Evolutionary conservation across 1,140 invertebrate species (phyloP).

Genomic region (Trichonephila clavipes): DNA sequence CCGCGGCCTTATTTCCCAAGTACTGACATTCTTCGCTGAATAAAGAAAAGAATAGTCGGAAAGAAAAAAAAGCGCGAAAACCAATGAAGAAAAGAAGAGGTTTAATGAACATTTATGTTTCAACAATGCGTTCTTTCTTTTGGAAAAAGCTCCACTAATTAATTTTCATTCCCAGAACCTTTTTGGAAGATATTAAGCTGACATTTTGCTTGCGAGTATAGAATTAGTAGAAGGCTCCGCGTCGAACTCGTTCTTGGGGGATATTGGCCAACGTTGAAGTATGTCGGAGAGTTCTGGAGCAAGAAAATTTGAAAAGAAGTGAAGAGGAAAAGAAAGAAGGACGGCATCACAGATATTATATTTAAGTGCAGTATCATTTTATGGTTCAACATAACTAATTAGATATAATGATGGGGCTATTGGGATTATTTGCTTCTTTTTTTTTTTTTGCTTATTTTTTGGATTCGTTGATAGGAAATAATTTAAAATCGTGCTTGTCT

Average conservation of each 20-base stretch:
- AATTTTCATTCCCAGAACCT: conserved; percentile 17
- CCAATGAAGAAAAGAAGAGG: background rate
- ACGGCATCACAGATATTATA: background rate
- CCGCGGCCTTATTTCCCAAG: background rate
- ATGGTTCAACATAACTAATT: background rate
- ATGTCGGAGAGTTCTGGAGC: background rate
- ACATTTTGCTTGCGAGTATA: conserved; percentile 1
- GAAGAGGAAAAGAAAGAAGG: background rate
- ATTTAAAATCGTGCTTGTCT: background rate
- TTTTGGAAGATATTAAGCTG: conserved; percentile 34
- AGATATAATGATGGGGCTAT: background rate
- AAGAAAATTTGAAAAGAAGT: background rate
- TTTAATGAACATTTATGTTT: conserved; percentile 36
- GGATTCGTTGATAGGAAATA: background rate
- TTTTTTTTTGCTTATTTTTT: background rate
- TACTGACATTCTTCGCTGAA: background rate
- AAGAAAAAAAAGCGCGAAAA: background rate
- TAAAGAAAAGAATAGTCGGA: background rate
- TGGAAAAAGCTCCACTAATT: conserved; percentile 14
- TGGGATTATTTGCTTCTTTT: background rate
- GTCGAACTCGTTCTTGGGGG: background rate
- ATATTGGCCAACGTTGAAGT: background rate
- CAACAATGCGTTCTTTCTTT: conserved; percentile 31
- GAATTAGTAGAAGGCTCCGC: background rate
- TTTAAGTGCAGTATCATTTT: conserved; percentile 25